Evolutionary conservation across 2,888 invertebrate genomes (phyloP).

Genomic region (Plemyria rubiginata): DNA sequence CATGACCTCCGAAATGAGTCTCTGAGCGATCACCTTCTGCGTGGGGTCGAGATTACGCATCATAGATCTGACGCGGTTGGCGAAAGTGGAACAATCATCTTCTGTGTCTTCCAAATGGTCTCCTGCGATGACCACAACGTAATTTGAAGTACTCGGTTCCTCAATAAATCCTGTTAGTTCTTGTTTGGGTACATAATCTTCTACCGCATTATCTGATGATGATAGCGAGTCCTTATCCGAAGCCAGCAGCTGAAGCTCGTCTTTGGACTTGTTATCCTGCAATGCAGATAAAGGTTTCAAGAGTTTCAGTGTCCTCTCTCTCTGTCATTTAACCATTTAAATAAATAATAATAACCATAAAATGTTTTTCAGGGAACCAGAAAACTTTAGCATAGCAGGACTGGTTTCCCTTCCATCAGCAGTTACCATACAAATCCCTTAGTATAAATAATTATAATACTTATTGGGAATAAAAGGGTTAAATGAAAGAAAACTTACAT

Average conservation of each 20-base stretch:
- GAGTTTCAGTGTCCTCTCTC: background rate
- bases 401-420: too few species aligned
- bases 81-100: slow-evolving; percentile 30
- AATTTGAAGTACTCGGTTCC: background rate
- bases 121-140: background rate
- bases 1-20: slow-evolving; percentile 34
- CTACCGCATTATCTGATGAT: background rate
- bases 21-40: slow-evolving; percentile 33
- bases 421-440: too few species aligned
- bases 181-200: background rate
- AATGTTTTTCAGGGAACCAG: background rate
- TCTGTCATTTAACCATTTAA: background rate
- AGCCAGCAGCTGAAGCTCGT: background rate
- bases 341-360: background rate
- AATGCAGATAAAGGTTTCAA: background rate
- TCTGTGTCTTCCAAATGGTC: background rate
- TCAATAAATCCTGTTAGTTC: background rate
- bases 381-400: background rate
- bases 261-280: slow-evolving; percentile 7
- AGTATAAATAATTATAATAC: too few species aligned
- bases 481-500: too few species aligned
- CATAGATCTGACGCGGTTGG: slow-evolving; percentile 19
- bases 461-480: too few species aligned
- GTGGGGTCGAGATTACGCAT: slow-evolving; percentile 23
- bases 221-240: background rate